Conservation (phyloP, 2,113 vertebrate genomes). For the Zootoca vivipara region DNA sequence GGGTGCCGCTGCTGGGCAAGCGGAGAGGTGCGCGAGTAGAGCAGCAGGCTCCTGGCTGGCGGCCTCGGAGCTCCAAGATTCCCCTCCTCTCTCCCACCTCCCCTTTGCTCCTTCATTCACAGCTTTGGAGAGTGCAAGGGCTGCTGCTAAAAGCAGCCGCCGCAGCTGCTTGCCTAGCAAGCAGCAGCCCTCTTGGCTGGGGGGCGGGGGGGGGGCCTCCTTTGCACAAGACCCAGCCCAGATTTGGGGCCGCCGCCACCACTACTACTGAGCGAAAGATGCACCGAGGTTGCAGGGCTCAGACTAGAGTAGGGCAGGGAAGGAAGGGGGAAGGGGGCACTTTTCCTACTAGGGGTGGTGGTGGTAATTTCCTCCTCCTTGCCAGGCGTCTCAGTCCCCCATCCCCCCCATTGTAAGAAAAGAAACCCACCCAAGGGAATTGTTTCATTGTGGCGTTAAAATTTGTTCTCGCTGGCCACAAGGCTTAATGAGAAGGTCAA, state of each 20-base stretch:
- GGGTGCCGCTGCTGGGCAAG: not conserved
- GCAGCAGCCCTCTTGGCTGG: conserved; percentile 8
- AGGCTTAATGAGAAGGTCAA: conserved; percentile 6
- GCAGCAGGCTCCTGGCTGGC: conserved; percentile 24
- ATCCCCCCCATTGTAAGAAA: not conserved
- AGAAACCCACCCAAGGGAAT: not conserved
- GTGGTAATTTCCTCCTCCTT: not conserved
- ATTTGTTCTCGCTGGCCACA: not conserved
- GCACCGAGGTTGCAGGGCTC: conserved; percentile 17
- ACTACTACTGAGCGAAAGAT: not conserved
- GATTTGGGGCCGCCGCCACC: not conserved
- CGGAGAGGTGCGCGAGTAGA: conserved; percentile 18
- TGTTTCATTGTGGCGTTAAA: not conserved
- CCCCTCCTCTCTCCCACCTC: not conserved
- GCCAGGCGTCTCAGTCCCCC: conserved; percentile 52
- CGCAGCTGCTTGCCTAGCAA: conserved; percentile 28
- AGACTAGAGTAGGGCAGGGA: not conserved
- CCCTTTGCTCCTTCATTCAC: not conserved
- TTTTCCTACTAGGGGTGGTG: conserved; percentile 45
- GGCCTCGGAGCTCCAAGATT: conserved; percentile 20
- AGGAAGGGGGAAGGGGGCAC: conserved; percentile 22
- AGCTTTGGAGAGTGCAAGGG: conserved; percentile 14
- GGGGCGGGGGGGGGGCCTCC: conserved; percentile 22
- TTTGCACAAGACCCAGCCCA: conserved; percentile 5
- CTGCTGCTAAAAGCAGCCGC: conserved; percentile 12